Evolutionary conservation across 2,113 vertebrate species (phyloP).

Genomic region (Entosphenus tridentatus): DNA sequence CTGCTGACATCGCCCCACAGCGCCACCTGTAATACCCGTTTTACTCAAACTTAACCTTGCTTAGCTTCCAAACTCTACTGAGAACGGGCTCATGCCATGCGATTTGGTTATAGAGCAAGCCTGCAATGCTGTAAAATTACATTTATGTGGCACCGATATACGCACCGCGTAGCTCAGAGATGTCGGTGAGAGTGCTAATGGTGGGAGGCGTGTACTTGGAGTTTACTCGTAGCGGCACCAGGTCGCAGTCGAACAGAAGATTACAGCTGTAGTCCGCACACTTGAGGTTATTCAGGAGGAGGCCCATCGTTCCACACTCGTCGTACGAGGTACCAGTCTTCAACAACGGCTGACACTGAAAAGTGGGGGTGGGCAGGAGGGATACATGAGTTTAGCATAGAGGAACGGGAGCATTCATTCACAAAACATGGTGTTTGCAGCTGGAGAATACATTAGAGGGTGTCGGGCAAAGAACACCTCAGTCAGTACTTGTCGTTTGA

Average conservation of each 20-base stretch:
- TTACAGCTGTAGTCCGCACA: conserved; percentile 34
- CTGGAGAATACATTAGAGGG: not conserved
- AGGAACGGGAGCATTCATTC: not conserved
- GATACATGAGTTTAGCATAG: not conserved
- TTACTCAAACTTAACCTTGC: too few relatives aligned
- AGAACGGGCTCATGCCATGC: too few relatives aligned
- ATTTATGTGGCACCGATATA: too few relatives aligned
- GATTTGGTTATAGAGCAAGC: too few relatives aligned
- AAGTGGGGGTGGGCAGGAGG: not conserved
- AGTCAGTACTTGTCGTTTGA: not conserved
- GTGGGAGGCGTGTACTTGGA: too few relatives aligned
- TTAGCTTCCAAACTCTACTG: too few relatives aligned
- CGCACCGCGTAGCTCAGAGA: too few relatives aligned
- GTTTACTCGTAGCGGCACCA: conserved; percentile 26
- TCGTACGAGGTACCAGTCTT: conserved; percentile 49
- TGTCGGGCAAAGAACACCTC: too few relatives aligned
- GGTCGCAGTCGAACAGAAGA: conserved; percentile 37
- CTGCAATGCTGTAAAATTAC: too few relatives aligned
- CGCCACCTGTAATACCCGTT: too few relatives aligned
- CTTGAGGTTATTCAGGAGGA: conserved; percentile 46
- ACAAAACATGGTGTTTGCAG: not conserved
- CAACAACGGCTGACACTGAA: conserved; percentile 49
- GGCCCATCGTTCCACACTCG: conserved; percentile 46
- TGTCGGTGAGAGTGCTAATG: too few relatives aligned
- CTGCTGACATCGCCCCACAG: too few relatives aligned